Evolutionary conservation across 1,140 invertebrate genomes (phyloP), one percentile per base, ranked within the genome.

Genomic region (Hydropsyche tenuis): DNA sequence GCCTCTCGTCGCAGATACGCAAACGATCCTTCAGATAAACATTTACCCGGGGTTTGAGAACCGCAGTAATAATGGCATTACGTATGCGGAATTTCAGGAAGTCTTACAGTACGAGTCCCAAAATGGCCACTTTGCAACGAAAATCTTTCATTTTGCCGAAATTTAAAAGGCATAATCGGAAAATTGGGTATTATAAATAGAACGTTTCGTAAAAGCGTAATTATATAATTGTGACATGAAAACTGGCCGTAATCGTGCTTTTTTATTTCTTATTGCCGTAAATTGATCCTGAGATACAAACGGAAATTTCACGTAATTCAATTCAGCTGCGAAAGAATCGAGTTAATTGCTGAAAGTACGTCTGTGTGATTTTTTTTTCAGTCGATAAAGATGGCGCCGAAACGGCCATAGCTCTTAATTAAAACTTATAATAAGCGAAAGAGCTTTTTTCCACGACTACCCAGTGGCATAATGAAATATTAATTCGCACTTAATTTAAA

Each of bases 341-440:
- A 53, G 48, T 53, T 53, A 53, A 53, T 53, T 53, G 48, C 14
- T 53, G 48, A 20, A 53, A 53, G 16, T 53, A 20, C 16, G 48
- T 9, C 9, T 20, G 16, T 37, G 16, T 20, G 48, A 53, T 53
- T 53, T 53, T 53, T 20, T 53, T 20, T 60, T 25, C 51, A 18
- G 56, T 25, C 16, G 16, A 65, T 43, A 43, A 65, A 65, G 20
- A 65, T 46, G 63, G 63, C 27, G 60, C n/a, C n/a, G 60, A 27
- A 63, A 63, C 22, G 22, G 63, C 63, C 30, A 65, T 65, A 20
- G 63, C 43, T 65, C 63, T 65, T 46, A 65, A 65, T 65, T 65
- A 65, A 43, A 65, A 65, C 63, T 65, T 65, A 46, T 65, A 46
- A 65, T 43, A 65, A 65, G 30, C n/a, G 43, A 65, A 65, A 65